Evolutionary conservation across 2,888 invertebrate genomes (phyloP), one percentile per base, ranked within the genome.

Genomic region (Acrobasis suavella): DNA sequence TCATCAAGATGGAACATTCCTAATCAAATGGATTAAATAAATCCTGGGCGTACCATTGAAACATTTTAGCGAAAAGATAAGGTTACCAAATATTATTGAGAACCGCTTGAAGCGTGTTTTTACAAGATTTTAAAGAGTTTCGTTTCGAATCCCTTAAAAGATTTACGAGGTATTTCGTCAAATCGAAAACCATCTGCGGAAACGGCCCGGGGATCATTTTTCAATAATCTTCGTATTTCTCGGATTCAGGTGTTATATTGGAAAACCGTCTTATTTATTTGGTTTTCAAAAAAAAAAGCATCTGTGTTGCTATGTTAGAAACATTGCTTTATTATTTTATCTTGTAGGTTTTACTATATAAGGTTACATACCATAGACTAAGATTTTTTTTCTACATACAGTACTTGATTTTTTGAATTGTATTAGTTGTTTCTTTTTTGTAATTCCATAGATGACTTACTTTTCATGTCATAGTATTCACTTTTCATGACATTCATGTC

Each of bases 151-250:
- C 73, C 69, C 73, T 72, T 68, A 70, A 74, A 73, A 76, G 79
- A 84, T 83, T 83, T 82, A 72, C 72, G 72, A 74, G 72, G 70
- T 75, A 77, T 81, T 76, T 71, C 72, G 70, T 69, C 71, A 74
- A 82, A 83, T 83, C 77, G 78, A 71, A 81, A 80, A 79, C 77
- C 78, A 75, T 82, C 82, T 76, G 73, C 67, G 67, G 75, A 67
- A 74, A 75, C 72, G 72, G 66, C 63, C 67, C 50, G 65, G 50
- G 77, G 78, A 86, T 85, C 75, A 85, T 80, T 85, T 84, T 82
- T 81, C 86, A 84, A 86, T 87, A 87, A 86, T 83, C 80, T 78
- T 69, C 68, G 75, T 78, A 80, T 81, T 77, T 72, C 67, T 62
- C 67, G 68, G 65, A 71, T 75, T 66, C 69, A 69, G 69, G 71